phyloP scores from a whole-genome alignment of 2,797 vertebrate species.

The Sebastes steindachneri region DNA sequence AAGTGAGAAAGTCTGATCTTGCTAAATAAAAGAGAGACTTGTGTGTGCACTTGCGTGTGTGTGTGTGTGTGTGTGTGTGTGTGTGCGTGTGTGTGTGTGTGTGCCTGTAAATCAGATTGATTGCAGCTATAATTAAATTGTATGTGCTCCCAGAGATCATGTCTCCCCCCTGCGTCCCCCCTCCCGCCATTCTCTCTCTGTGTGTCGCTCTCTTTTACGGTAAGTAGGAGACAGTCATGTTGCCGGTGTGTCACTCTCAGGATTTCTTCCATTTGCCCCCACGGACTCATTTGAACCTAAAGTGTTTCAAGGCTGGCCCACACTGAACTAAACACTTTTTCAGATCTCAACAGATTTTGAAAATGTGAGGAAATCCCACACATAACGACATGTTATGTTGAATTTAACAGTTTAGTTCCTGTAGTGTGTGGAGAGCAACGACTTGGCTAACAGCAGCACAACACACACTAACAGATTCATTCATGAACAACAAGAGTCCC shows the following conservation, averaged over 20 bases:
- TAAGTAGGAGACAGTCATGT: constrained; percentile 14
- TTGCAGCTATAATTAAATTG: constrained; percentile 74
- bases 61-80: constrained; percentile 10
- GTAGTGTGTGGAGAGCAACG: no score
- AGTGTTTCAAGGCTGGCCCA: no score
- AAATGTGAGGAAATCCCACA: no score
- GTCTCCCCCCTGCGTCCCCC: neutral
- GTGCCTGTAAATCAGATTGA: constrained; percentile 71
- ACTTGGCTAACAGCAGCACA: no score
- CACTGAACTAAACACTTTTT: no score
- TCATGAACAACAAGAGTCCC: no score
- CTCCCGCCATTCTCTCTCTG: neutral
- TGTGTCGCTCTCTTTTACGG: neutral
- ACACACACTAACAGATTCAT: no score
- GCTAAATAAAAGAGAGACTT: constrained; percentile 8
- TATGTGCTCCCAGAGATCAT: constrained; percentile 61
- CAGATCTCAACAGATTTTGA: no score
- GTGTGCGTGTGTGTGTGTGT: constrained; percentile 19
- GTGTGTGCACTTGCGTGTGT: constrained; percentile 20
- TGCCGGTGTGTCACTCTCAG: neutral
- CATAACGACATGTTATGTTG: no score
- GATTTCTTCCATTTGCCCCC: neutral
- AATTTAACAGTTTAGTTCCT: no score
- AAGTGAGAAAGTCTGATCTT: constrained; percentile 18
- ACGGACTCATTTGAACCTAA: neutral